phyloP scores from a whole-genome alignment of 2,797 vertebrate species.

The Squalus acanthias region DNA sequence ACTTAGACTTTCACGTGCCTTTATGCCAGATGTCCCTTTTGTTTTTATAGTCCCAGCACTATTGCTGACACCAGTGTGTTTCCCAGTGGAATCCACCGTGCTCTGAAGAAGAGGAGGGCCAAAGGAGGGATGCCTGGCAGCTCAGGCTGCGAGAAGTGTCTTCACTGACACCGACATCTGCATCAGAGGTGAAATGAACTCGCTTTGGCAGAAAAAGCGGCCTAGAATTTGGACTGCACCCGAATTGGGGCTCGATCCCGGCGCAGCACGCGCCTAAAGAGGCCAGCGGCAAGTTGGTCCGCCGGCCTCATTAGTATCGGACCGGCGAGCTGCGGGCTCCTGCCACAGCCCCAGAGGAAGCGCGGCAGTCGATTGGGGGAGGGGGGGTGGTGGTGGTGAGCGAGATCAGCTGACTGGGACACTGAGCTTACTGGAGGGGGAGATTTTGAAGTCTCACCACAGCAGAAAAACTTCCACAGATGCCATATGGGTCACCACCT shows the following conservation, averaged over 20 bases:
- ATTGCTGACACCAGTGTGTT: background rate
- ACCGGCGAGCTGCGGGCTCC: background rate
- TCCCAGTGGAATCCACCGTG: background rate
- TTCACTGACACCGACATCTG: background rate
- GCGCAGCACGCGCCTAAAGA: background rate
- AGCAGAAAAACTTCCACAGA: background rate
- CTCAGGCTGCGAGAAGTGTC: too few species aligned
- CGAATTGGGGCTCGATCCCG: background rate
- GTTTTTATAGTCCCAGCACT: background rate
- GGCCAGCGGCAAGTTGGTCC: background rate
- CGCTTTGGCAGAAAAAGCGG: background rate
- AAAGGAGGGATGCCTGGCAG: background rate
- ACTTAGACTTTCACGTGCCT: background rate
- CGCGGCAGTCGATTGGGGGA: background rate
- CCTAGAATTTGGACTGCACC: background rate
- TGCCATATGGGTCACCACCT: background rate
- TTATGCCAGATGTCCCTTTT: background rate
- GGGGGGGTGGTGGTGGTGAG: too few species aligned
- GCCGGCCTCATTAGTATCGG: too few species aligned
- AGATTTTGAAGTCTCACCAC: background rate
- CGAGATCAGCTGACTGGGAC: background rate
- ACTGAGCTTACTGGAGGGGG: background rate
- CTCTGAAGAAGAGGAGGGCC: background rate
- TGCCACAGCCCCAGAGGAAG: background rate
- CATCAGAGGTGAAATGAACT: background rate